Evolutionary conservation across 35 echinoderm and acorn worm species (phyloP), one percentile per base, ranked within the genome.

Genomic region (Heliocidaris erythrogramma): DNA sequence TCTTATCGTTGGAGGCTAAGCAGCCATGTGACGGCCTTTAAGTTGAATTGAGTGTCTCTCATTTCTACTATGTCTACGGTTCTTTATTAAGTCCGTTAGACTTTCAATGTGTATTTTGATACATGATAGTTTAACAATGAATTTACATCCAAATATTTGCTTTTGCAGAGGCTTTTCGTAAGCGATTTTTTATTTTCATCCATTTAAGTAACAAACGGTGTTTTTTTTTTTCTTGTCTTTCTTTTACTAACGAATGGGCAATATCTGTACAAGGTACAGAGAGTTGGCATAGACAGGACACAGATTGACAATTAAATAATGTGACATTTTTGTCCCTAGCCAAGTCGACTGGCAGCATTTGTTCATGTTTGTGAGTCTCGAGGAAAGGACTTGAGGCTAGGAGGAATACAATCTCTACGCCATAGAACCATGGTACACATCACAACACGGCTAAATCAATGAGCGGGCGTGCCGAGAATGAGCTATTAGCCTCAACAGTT

Each of bases 401-500:
- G 65, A 78, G 65, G 65, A 78, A 78, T 24, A 78, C 65, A 78
- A 78, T 78, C 65, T 78, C 18, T 78, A 78, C 65, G 65, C 65
- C 65, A 78, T 78, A 89, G 17, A 18, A 47, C 87, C 47, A 42
- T 42, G 35, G 87, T 89, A 32, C 87, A 89, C 87, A 89, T 48
- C 87, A 18, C 17, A 89, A 89, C 31, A 89, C 47, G 31, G 32
- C 29, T 32, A 89, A 89, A 89, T 89, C 87, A 89, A 89, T 89
- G 87, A 48, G 14, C 87, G 29, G 87, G 87, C 87, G 87, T 89
- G 87, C 87, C 47, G 30, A 48, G 87, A 89, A 89, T 89, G 29
- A 89, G 87, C 47, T 89, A 32, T 89, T 78, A 78, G 65, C 65
- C 27, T n/a, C 18, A 78, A 78, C 65, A 78, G 21, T 78, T 78